Base-by-base conservation (phyloP, 2,113 vertebrate species). In the Halichoeres trimaculatus region DNA sequence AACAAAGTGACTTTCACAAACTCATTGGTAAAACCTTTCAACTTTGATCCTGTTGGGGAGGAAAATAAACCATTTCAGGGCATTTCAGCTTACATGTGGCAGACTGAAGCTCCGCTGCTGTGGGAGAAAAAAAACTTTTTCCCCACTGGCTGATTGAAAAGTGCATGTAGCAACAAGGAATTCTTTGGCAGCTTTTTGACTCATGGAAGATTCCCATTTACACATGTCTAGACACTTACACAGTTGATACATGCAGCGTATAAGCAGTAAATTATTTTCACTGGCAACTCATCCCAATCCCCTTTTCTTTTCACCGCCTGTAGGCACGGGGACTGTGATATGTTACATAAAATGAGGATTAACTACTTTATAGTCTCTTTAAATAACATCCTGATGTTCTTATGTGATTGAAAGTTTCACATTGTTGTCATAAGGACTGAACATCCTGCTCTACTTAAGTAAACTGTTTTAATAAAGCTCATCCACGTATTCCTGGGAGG, bases 381-480 rank as follows among this genome's bases (percentile, higher is more conserved):
- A 24, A 64, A 55, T 40, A 62, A 70, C 59, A 66, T 43, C 59
- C 40, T 40, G 16, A 40, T 22, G 45, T 36, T 76, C 35, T 9
- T 11, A 0, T 64, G 35, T 35, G 53, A 65, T 30, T 48, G 26
- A 34, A 36, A 23, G 5, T 23, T 10, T 19, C 1, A 23, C 14
- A 23, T 38, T 40, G 20, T 47, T 35, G 54, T 30, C 35, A 48
- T 34, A 43, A 50, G 38, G 47, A 67, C 22, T 79, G 51, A 41
- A 70, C 71, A 52, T 61, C 26, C 34, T 41, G 65, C 56, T 36
- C 30, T 57, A 20, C 45, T 43, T 24, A 58, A 19, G 50, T 59
- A 72, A 82, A 76, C 74, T 23, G 45, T 50, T 47, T 60, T 61
- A 47, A 68, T 63, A 60, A 71, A 50, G 22, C 47, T n/a, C 26